phyloP scores from a whole-genome alignment of 2,797 vertebrate species.

The Lerista edwardsae region DNA sequence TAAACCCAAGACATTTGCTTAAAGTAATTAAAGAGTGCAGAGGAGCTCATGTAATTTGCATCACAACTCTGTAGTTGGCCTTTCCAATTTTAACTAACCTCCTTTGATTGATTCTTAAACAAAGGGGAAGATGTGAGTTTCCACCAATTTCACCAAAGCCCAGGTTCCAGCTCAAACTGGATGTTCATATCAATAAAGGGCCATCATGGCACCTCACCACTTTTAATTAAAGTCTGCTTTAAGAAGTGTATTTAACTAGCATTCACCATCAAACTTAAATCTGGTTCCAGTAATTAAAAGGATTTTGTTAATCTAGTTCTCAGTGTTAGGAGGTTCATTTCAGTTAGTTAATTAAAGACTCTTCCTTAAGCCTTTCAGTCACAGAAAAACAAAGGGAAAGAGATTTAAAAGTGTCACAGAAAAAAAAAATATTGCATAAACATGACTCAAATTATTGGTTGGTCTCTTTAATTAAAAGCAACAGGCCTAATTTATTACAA shows the following conservation, averaged over 20 bases:
- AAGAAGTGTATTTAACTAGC: constrained; percentile 60
- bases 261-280: constrained; percentile 72
- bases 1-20: constrained; percentile 34
- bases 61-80: constrained; percentile 15
- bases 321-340: constrained; percentile 64
- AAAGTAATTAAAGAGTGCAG: constrained; percentile 48
- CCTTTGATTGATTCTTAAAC: constrained; percentile 54
- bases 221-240: constrained; percentile 68
- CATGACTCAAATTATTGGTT: constrained; percentile 56
- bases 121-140: constrained; percentile 48
- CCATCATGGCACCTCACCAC: constrained; percentile 50
- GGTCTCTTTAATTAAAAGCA: constrained; percentile 43
- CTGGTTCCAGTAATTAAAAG: constrained; percentile 76
- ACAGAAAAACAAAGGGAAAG: constrained; percentile 56
- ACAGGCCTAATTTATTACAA: constrained; percentile 57
- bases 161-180: constrained; percentile 34
- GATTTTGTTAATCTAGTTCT: constrained; percentile 73
- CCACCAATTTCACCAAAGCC: constrained; percentile 33
- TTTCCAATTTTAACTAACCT: constrained; percentile 66
- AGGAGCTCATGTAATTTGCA: constrained; percentile 6
- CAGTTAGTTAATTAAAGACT: constrained; percentile 74
- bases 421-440: constrained; percentile 33
- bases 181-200: constrained; percentile 64
- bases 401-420: constrained; percentile 55
- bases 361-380: constrained; percentile 66